A percentile compares a stretch with the other conserved stretches of the same genome.
Evolutionary conservation across 2,797 vertebrate genomes (phyloP).

Genomic region (Siniperca undulata): DNA sequence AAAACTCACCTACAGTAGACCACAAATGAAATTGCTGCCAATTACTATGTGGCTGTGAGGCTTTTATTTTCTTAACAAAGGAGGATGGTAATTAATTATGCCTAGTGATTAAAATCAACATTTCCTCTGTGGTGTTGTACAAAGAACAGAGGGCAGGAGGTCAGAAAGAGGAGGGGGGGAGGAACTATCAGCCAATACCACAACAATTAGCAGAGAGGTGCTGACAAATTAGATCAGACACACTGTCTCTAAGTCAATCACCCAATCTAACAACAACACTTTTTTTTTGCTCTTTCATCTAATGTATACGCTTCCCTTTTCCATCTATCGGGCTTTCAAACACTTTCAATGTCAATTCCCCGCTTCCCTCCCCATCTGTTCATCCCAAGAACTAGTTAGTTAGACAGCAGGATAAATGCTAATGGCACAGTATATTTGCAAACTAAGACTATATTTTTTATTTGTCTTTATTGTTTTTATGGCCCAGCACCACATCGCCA

Average conservation of each 20-base stretch:
- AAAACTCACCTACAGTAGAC: slow-evolving; percentile 37
- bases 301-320: slow-evolving; percentile 8
- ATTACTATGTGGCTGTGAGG: slow-evolving; percentile 59
- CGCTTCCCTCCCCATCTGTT: slow-evolving; percentile 1
- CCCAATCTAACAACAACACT: not conserved
- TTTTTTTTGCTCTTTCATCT: slow-evolving; percentile 9
- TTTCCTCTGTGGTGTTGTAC: slow-evolving; percentile 61
- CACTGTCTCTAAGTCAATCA: slow-evolving; percentile 8
- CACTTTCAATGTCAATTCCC: slow-evolving; percentile 6
- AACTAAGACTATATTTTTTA: not conserved
- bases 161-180: slow-evolving; percentile 15
- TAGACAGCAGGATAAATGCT: slow-evolving; percentile 18
- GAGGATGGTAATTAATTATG: slow-evolving; percentile 70
- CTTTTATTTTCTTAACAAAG: slow-evolving; percentile 73
- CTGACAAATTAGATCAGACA: slow-evolving; percentile 44
- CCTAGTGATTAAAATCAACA: slow-evolving; percentile 66
- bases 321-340: not conserved
- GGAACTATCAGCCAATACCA: slow-evolving; percentile 32
- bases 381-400: not conserved
- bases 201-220: slow-evolving; percentile 31
- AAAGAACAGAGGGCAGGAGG: slow-evolving; percentile 50
- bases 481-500: slow-evolving; percentile 2
- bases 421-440: slow-evolving; percentile 1
- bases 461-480: not conserved
- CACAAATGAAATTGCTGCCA: slow-evolving; percentile 54